These are phyloP conservation scores for Phylloscopus trochiloides DNA, from an alignment of 2,113 vertebrate genomes.

Conservation along the genomic window DNA sequence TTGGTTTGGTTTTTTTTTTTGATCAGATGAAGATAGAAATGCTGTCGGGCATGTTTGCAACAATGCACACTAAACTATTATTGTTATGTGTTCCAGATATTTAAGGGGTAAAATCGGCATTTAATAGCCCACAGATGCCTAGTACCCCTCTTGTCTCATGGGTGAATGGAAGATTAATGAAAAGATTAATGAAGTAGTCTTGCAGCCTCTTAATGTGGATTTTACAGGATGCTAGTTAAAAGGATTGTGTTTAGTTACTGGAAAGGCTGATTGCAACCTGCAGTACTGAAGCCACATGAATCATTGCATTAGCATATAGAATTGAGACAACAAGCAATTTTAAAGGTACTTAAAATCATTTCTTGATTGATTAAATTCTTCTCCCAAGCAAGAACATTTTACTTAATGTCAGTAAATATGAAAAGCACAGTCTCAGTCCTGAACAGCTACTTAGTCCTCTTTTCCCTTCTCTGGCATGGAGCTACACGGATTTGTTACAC, in stretches of 20 bases:
- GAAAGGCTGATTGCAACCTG: conserved; percentile 59
- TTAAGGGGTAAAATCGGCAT: background rate
- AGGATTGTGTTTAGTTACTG: conserved; percentile 42
- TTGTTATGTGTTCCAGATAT: background rate
- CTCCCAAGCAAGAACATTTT: conserved; percentile 24
- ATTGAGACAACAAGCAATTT: conserved; percentile 49
- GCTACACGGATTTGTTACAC: background rate
- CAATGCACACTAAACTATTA: background rate
- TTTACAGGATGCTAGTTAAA: conserved; percentile 54
- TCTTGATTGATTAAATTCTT: conserved; percentile 66
- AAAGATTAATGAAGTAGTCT: conserved; percentile 50
- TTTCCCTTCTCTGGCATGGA: background rate
- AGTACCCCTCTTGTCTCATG: background rate
- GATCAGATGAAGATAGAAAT: background rate
- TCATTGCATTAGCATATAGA: conserved; percentile 53
- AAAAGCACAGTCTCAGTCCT: background rate
- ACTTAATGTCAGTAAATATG: conserved; percentile 37
- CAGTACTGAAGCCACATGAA: conserved; percentile 32
- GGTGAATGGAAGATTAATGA: conserved; percentile 29
- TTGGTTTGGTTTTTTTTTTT: background rate
- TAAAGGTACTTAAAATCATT: conserved; percentile 60
- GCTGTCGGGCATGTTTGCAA: background rate
- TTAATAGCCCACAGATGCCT: background rate
- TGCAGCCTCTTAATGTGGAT: conserved; percentile 39
- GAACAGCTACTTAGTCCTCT: background rate